phyloP scores from a whole-genome alignment of 1,140 invertebrate genomes.

The Solen grandis region DNA sequence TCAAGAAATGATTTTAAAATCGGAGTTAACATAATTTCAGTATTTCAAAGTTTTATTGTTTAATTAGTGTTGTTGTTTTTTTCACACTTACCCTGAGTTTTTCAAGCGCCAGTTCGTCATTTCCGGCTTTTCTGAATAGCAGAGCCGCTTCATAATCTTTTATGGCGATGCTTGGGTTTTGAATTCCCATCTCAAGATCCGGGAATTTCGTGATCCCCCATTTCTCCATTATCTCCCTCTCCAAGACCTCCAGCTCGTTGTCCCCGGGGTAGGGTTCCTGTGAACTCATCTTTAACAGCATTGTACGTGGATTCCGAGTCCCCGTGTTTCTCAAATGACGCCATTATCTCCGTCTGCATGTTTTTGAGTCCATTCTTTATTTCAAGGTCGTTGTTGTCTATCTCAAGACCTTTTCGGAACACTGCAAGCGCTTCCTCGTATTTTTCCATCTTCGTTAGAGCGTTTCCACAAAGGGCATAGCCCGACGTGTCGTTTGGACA shows the following conservation, averaged over 20 bases:
- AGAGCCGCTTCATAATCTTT: slow-evolving; percentile 30
- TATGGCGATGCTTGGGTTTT: slow-evolving; percentile 22
- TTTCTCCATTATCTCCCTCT: slow-evolving; percentile 61
- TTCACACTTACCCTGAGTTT: slow-evolving; percentile 43
- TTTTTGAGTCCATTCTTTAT: slow-evolving; percentile 51
- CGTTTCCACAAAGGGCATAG: slow-evolving; percentile 52
- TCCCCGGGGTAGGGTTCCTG: slow-evolving; percentile 67
- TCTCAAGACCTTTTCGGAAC: slow-evolving; percentile 57
- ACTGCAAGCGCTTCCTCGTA: slow-evolving; percentile 60
- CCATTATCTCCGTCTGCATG: slow-evolving; percentile 55
- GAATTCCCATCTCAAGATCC: slow-evolving; percentile 33
- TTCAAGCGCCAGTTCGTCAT: slow-evolving; percentile 38
- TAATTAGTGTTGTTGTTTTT: too few species aligned
- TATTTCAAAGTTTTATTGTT: too few species aligned
- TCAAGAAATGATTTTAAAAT: too few species aligned
- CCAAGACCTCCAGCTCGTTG: slow-evolving; percentile 58
- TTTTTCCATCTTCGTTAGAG: slow-evolving; percentile 38
- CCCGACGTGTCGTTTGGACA: slow-evolving; percentile 33
- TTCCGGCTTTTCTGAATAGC: slow-evolving; percentile 35
- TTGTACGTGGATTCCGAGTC: slow-evolving; percentile 47
- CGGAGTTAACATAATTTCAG: too few species aligned
- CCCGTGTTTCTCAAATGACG: slow-evolving; percentile 16
- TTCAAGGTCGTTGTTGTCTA: slow-evolving; percentile 56
- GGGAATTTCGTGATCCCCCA: slow-evolving; percentile 61
- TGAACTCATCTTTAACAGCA: slow-evolving; percentile 61